phyloP scores from a whole-genome alignment of 2,888 invertebrate species.

The Smittia aterrima region DNA sequence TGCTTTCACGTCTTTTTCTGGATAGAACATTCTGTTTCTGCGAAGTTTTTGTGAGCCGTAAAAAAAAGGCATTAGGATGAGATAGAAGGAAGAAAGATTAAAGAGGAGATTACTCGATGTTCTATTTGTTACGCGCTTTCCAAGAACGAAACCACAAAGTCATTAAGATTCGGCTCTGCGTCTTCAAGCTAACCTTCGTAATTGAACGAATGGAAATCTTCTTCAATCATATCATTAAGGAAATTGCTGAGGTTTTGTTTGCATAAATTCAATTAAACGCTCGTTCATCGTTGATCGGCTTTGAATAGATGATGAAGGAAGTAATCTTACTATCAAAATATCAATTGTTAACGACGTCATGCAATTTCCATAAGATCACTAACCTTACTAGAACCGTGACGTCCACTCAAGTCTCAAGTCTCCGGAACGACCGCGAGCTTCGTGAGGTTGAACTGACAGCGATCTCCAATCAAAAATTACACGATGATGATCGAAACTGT shows the following conservation, averaged over 20 bases:
- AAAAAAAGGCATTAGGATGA: not conserved
- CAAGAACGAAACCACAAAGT: not conserved
- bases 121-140: not conserved
- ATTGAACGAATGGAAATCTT: not conserved
- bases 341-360: too few species aligned
- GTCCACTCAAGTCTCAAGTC: too few species aligned
- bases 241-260: conserved; percentile 10
- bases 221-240: not conserved
- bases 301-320: not conserved
- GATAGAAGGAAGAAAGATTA: not conserved
- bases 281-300: not conserved
- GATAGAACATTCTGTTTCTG: not conserved
- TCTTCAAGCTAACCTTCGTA: not conserved
- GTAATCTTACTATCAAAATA: not conserved
- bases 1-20: not conserved
- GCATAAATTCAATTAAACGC: conserved; percentile 9
- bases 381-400: too few species aligned
- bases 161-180: not conserved
- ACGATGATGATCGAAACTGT: too few species aligned
- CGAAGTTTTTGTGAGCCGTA: not conserved
- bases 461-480: too few species aligned
- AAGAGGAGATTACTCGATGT: conserved; percentile 6
- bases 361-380: too few species aligned
- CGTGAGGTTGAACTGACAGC: too few species aligned
- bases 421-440: too few species aligned